Percentiles rank a stretch among this genome's conserved stretches.
Evolutionary conservation across 2,797 vertebrate species (phyloP).

Genomic region (Pteronotus mesoamericanus): DNA sequence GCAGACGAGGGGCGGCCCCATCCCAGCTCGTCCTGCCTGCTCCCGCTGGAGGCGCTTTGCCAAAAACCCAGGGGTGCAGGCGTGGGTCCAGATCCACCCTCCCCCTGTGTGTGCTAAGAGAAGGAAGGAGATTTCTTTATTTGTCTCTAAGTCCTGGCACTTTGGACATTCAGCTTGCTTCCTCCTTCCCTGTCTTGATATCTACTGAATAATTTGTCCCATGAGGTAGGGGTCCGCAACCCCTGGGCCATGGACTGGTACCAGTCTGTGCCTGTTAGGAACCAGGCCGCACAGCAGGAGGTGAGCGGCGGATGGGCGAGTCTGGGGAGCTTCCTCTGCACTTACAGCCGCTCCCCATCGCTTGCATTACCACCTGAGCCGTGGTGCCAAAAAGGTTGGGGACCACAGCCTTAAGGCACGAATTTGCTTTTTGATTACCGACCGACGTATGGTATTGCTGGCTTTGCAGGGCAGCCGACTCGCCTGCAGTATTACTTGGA

Average conservation of each 20-base stretch:
- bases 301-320: neutral
- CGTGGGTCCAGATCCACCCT: neutral
- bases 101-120: neutral
- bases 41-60: neutral
- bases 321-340: neutral
- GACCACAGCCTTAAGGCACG: neutral
- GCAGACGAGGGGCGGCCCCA: neutral
- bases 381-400: neutral
- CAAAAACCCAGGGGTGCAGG: neutral
- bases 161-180: neutral
- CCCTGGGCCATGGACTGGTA: too few relatives aligned
- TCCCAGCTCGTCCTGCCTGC: conserved; percentile 7
- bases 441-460: neutral
- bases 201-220: neutral
- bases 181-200: neutral
- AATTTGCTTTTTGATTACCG: neutral
- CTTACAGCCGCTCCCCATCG: neutral
- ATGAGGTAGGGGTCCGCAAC: neutral
- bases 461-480: neutral
- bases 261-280: too few relatives aligned
- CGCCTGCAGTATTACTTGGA: neutral
- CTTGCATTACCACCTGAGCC: neutral
- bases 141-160: neutral
- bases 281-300: neutral
- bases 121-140: neutral